Evolutionary conservation across 2,797 vertebrate genomes (phyloP).

Genomic region (Triplophysa bombifrons): DNA sequence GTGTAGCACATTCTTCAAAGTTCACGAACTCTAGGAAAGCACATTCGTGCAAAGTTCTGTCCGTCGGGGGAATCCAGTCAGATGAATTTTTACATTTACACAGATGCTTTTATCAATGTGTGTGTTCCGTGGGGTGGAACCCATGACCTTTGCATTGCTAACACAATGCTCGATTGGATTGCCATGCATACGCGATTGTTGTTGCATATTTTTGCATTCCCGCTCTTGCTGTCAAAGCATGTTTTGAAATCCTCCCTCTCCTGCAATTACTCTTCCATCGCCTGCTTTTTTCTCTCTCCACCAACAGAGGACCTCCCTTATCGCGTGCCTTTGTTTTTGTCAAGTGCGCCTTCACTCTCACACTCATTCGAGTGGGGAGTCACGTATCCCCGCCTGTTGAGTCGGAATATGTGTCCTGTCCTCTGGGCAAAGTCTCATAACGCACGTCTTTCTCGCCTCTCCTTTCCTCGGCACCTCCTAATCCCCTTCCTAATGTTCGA

Average conservation of each 20-base stretch:
- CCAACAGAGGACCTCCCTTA: conserved; percentile 41
- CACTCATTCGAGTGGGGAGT: conserved; percentile 49
- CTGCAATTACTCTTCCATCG: conserved; percentile 38
- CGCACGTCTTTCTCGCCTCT: conserved; percentile 19
- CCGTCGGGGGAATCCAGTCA: background rate
- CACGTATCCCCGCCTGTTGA: conserved; percentile 48
- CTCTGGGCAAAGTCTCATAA: conserved; percentile 34
- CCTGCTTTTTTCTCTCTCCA: background rate
- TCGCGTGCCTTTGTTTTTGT: conserved; percentile 46
- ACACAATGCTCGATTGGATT: too few species aligned
- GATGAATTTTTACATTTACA: conserved; percentile 9
- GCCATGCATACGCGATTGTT: background rate
- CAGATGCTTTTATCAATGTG: too few species aligned
- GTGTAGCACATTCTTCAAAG: conserved; percentile 60
- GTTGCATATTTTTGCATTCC: background rate
- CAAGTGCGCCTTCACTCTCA: conserved; percentile 43
- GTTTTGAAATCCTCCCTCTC: conserved; percentile 56
- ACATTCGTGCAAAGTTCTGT: conserved; percentile 35
- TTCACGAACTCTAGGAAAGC: conserved; percentile 58
- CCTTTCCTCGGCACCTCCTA: conserved; percentile 21
- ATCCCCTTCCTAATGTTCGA: background rate
- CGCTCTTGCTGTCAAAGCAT: conserved; percentile 67
- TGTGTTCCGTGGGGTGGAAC: too few species aligned
- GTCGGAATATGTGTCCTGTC: conserved; percentile 24
- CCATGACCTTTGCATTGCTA: too few species aligned